Evolutionary conservation across 2,888 invertebrate species (phyloP).

Genomic region (Atrina japonica): DNA sequence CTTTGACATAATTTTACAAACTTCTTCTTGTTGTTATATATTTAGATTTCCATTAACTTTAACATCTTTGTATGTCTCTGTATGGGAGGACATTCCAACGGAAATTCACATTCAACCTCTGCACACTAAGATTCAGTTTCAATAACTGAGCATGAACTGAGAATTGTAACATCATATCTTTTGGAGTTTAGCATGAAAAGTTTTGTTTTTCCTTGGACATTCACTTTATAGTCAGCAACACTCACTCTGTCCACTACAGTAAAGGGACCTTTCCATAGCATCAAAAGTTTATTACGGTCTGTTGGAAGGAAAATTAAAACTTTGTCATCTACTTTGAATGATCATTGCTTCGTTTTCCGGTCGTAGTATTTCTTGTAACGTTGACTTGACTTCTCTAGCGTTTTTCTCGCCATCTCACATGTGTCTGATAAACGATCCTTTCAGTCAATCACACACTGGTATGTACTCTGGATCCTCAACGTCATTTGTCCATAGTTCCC

Average conservation of each 20-base stretch:
- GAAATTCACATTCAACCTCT: no score
- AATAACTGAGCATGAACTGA: slow-evolving; percentile 8
- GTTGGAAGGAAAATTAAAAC: slow-evolving; percentile 54
- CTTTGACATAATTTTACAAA: slow-evolving; percentile 7
- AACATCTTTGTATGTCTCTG: slow-evolving; percentile 13
- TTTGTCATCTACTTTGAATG: slow-evolving; percentile 44
- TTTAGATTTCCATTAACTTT: slow-evolving; percentile 1
- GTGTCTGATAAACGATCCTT: slow-evolving; percentile 47
- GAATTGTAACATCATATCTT: slow-evolving; percentile 16
- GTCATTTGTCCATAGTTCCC: no score
- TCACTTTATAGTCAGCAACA: slow-evolving; percentile 37
- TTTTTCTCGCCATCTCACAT: slow-evolving; percentile 40
- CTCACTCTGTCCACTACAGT: slow-evolving; percentile 32
- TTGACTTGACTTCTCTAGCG: slow-evolving; percentile 23
- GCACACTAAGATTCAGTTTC: not conserved
- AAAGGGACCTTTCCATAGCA: slow-evolving; percentile 50
- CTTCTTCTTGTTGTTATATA: not conserved
- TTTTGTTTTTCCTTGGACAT: slow-evolving; percentile 34
- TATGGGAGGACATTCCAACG: not conserved
- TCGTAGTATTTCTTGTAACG: slow-evolving; percentile 48
- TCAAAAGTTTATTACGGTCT: slow-evolving; percentile 50
- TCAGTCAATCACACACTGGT: slow-evolving; percentile 51
- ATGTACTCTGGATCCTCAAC: slow-evolving; percentile 42
- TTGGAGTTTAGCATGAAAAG: slow-evolving; percentile 44
- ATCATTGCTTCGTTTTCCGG: slow-evolving; percentile 32